Evolutionary conservation across 1,140 invertebrate genomes (phyloP), one percentile per base, ranked within the genome.

Genomic region (Drosophila mojavensis): DNA sequence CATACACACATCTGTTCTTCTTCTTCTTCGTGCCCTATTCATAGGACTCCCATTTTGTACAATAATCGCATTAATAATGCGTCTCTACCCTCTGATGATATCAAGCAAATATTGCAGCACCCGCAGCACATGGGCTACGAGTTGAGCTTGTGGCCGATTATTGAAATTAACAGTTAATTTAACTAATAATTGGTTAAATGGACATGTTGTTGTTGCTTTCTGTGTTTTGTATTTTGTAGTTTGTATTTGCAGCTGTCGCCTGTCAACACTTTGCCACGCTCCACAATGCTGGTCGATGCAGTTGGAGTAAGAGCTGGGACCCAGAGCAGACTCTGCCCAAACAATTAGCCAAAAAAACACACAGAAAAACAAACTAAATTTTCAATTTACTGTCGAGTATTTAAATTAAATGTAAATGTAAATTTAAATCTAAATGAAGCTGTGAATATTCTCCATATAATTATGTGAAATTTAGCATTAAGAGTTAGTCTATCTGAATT

Each of bases 91-190:
- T 43, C n/a, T 59, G 56, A 45, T 45, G 43, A n/a, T 15, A 20
- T 60, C 11, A 47, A 7, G 20, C 62, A 64, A 45, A 62, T 74
- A 24, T 24, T 24, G 20, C 20, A 78, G 74, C 55, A 85, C 78
- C 82, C 75, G 61, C 71, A 75, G 13, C 30, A 15, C 10, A 10
- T 10, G 28, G n/a, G 13, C n/a, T 20, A 20, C 26, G 15, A 17
- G n/a, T 36, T 51, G 43, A 53, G 28, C 51, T 45, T 28, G 24
- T 39, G 47, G 45, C 63, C 17, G 62, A 48, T 71, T 76, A 79
- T 74, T 74, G 79, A 80, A 86, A 86, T 86, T 83, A 86, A 88
- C 84, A 83, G 79, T 89, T 80, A 83, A 83, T 88, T 88, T 79
- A 83, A 89, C 69, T 78, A 79, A 89, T 88, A 80, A 79, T 86